Conservation (phyloP, 1,140 invertebrate species). For the Melanaphis sacchari region DNA sequence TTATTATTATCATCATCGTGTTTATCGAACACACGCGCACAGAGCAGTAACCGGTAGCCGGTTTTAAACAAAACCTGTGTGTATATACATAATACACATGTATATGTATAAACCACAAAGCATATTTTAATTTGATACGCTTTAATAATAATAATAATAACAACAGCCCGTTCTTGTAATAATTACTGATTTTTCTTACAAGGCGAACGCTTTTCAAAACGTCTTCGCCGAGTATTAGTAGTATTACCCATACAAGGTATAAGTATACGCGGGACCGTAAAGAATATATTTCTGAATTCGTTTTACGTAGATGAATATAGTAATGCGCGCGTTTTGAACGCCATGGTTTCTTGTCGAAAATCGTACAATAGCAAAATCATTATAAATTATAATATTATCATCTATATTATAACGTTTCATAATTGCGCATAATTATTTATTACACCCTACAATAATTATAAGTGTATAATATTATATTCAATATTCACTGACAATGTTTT, state of each 20-base stretch:
- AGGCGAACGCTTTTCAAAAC: not conserved
- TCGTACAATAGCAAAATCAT: not conserved
- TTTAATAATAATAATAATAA: constrained; percentile 32
- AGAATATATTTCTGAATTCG: not conserved
- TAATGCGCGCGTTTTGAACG: not conserved
- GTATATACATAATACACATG: not conserved
- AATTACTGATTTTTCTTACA: not conserved
- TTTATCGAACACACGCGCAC: not conserved
- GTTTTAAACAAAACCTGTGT: not conserved
- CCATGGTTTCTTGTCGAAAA: not conserved
- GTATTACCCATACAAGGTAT: not conserved
- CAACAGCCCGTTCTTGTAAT: not conserved
- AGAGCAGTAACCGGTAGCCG: not conserved
- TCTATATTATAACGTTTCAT: not conserved
- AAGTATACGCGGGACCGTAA: not conserved
- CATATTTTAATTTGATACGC: constrained; percentile 7
- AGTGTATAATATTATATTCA: not conserved
- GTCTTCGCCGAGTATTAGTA: not conserved
- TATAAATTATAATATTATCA: not conserved
- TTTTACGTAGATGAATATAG: constrained; percentile 2
- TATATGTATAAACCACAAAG: not conserved
- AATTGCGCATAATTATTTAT: not conserved
- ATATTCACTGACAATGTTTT: not conserved
- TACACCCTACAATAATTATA: not conserved
- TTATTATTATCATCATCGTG: no score